These are phyloP conservation scores for Excalfactoria chinensis DNA, from an alignment of 2,113 vertebrate genomes.

Conservation along the genomic window DNA sequence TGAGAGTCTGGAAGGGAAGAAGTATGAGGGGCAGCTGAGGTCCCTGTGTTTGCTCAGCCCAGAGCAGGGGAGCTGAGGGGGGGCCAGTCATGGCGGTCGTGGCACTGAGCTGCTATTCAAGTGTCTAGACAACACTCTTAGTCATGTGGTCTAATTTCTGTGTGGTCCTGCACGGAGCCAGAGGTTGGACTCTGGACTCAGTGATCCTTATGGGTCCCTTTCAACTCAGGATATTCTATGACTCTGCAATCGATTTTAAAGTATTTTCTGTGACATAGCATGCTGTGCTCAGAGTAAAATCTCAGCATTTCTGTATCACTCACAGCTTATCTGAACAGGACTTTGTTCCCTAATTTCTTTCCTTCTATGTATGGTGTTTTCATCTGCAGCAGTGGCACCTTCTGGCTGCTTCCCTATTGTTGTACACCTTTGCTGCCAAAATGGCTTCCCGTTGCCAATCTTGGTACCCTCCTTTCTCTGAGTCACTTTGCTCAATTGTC, in stretches of 20 bases:
- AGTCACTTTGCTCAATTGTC: background rate
- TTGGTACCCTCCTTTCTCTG: background rate
- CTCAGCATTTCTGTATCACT: background rate
- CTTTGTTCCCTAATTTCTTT: background rate
- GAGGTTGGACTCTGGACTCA: no score
- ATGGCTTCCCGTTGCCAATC: background rate
- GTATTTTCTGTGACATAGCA: background rate
- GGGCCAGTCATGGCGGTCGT: no score
- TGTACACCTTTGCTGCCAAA: background rate
- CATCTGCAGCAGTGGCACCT: background rate
- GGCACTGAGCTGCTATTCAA: no score
- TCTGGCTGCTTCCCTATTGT: background rate
- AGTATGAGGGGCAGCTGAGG: no score
- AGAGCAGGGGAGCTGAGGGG: no score
- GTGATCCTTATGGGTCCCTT: no score
- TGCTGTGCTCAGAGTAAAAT: background rate
- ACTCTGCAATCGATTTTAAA: background rate
- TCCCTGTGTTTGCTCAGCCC: no score
- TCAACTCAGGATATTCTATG: no score
- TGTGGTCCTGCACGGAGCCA: no score
- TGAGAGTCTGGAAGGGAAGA: no score
- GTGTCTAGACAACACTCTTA: no score
- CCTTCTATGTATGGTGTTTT: background rate
- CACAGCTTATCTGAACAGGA: background rate
- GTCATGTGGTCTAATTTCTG: no score